Percentiles rank a stretch among this genome's conserved stretches.
Evolutionary conservation across 1,140 invertebrate genomes (phyloP).

Genomic region (Macrosteles quadrilineatus): DNA sequence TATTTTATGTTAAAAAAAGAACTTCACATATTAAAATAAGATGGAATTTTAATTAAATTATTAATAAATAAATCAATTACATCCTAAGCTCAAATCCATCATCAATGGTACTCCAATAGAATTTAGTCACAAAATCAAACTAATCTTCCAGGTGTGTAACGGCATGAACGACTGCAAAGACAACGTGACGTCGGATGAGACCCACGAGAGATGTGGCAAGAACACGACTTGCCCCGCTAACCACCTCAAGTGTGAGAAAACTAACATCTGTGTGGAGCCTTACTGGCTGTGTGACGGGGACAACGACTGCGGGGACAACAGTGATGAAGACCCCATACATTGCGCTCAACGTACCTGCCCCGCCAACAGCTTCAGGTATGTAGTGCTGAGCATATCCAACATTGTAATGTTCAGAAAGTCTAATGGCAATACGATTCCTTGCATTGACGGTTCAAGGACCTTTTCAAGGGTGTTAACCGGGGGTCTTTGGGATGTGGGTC

Average conservation of each 20-base stretch:
- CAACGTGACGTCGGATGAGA: conserved; percentile 88
- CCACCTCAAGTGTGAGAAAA: conserved; percentile 89
- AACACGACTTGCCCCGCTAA: conserved; percentile 86
- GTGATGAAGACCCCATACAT: conserved; percentile 88
- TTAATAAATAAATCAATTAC: too few relatives aligned
- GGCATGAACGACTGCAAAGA: conserved; percentile 95
- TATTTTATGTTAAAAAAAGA: too few relatives aligned
- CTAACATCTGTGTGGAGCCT: conserved; percentile 93
- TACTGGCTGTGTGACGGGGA: conserved; percentile 94
- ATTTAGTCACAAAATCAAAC: too few relatives aligned
- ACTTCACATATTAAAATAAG: too few relatives aligned
- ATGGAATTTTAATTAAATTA: too few relatives aligned
- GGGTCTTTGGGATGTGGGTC: too few relatives aligned
- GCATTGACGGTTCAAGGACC: too few relatives aligned
- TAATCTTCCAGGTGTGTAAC: conserved; percentile 75
- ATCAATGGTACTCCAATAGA: too few relatives aligned
- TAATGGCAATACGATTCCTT: neutral
- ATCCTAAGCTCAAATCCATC: too few relatives aligned
- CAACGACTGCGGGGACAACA: conserved; percentile 95
- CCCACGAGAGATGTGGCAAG: conserved; percentile 78
- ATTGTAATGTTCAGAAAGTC: neutral
- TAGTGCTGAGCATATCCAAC: too few relatives aligned
- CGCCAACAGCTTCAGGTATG: conserved; percentile 78
- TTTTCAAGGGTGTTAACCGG: too few relatives aligned
- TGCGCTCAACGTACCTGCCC: conserved; percentile 88